Conservation (phyloP, 2,888 invertebrate species). For the Dichetophora obliterata region DNA sequence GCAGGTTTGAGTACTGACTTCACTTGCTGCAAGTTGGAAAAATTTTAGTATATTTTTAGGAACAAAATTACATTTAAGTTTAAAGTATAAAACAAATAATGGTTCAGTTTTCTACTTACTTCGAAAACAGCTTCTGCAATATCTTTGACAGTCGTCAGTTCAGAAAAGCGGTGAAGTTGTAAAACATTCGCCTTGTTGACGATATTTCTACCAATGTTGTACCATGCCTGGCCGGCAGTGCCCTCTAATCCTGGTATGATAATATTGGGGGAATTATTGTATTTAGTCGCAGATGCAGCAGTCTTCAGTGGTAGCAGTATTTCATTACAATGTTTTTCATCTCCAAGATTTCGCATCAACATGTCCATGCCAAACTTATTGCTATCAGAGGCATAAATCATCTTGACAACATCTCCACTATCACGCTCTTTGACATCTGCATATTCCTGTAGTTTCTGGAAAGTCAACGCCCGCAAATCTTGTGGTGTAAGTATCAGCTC, state of each 20-base stretch:
- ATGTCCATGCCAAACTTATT: conserved; percentile 72
- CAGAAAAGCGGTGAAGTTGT: conserved; percentile 61
- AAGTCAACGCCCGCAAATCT: conserved; percentile 77
- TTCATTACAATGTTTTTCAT: conserved; percentile 73
- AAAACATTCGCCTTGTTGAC: conserved; percentile 58
- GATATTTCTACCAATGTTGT: conserved; percentile 59
- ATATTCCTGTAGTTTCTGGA: conserved; percentile 70
- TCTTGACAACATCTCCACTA: conserved; percentile 59
- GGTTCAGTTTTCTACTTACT: conserved; percentile 50
- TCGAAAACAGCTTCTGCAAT: conserved; percentile 59
- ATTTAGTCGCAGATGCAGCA: conserved; percentile 51
- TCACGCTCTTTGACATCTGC: conserved; percentile 59
- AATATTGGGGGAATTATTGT: conserved; percentile 56
- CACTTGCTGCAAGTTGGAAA: conserved; percentile 72
- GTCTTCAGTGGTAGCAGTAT: conserved; percentile 73
- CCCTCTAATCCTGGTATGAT: conserved; percentile 81
- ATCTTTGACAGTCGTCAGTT: conserved; percentile 56
- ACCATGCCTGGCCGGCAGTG: conserved; percentile 71
- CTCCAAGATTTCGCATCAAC: conserved; percentile 75
- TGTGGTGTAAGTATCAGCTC: conserved; percentile 72
- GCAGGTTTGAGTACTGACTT: conserved; percentile 72
- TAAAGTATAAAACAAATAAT: not conserved
- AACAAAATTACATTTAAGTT: not conserved
- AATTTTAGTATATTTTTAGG: not conserved
- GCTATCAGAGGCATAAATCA: conserved; percentile 62